Conservation (phyloP, 2,797 vertebrate genomes). For the Uromys caudimaculatus region DNA sequence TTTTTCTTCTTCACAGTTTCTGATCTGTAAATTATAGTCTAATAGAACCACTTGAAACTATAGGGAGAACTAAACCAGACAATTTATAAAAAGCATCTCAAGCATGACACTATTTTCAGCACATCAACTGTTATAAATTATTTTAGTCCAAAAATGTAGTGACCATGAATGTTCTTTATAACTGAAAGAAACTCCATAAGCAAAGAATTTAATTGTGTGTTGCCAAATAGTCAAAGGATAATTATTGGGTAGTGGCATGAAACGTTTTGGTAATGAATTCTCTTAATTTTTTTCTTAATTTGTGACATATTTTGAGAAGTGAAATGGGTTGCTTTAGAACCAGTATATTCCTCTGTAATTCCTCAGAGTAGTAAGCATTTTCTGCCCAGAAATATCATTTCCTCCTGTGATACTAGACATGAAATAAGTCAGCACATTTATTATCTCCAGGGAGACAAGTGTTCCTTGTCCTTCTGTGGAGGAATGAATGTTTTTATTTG, state of each 20-base stretch:
- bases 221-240: conserved; percentile 28
- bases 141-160: conserved; percentile 45
- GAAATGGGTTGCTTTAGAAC: background rate
- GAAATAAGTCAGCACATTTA: conserved; percentile 70
- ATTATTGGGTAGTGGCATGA: conserved; percentile 45
- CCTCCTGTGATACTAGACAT: background rate
- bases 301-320: conserved; percentile 66
- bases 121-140: conserved; percentile 14
- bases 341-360: conserved; percentile 5
- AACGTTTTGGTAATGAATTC: conserved; percentile 47
- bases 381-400: conserved; percentile 52
- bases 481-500: conserved; percentile 68
- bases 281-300: background rate
- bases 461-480: conserved; percentile 47
- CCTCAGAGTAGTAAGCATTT: background rate
- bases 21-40: conserved; percentile 5
- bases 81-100: background rate
- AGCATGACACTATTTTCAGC: background rate
- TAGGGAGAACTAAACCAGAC: background rate
- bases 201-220: conserved; percentile 50
- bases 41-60: background rate
- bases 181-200: background rate
- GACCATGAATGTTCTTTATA: conserved; percentile 32
- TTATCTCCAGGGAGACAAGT: conserved; percentile 63
- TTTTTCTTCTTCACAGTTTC: background rate